Percentiles rank a stretch among this genome's conserved stretches.
Evolutionary conservation across 1,140 invertebrate species (phyloP).

Genomic region (Eumeta japonica): DNA sequence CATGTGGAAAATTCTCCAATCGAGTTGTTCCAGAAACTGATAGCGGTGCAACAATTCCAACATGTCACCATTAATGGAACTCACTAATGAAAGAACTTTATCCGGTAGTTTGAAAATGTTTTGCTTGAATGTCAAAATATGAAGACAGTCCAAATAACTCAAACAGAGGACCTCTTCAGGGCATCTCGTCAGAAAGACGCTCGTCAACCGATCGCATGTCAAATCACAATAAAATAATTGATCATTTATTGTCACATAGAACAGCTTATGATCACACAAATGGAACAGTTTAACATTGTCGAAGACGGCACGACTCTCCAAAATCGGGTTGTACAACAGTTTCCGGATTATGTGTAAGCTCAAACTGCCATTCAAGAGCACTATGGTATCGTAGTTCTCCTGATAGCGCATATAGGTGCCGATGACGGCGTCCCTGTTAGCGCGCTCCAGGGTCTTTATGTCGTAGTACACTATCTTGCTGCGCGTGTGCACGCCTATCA

Average conservation of each 20-base stretch:
- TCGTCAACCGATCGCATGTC: slow-evolving; percentile 6
- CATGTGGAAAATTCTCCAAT: slow-evolving; percentile 26
- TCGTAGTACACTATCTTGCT: slow-evolving; percentile 27
- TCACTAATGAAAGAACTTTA: too few relatives aligned
- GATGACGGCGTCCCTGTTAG: slow-evolving; percentile 10
- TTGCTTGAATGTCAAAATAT: slow-evolving; percentile 22
- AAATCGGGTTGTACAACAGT: slow-evolving; percentile 6
- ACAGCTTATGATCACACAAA: slow-evolving; percentile 19
- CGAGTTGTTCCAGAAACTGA: slow-evolving; percentile 22
- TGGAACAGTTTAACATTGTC: slow-evolving; percentile 25
- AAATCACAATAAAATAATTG: slow-evolving; percentile 22
- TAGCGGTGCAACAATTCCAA: slow-evolving; percentile 18
- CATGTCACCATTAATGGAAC: too few relatives aligned
- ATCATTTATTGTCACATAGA: slow-evolving; percentile 23
- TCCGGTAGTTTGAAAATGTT: slow-evolving; percentile 19
- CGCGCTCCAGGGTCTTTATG: slow-evolving; percentile 16
- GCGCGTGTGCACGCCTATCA: slow-evolving; percentile 27
- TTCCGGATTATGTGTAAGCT: slow-evolving; percentile 20
- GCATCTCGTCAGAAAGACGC: slow-evolving; percentile 8
- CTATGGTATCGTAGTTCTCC: slow-evolving; percentile 22
- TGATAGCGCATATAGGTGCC: slow-evolving; percentile 24
- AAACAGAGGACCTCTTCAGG: slow-evolving; percentile 21
- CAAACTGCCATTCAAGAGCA: slow-evolving; percentile 18
- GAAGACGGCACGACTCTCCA: slow-evolving; percentile 11
- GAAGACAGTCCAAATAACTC: slow-evolving; percentile 16